Evolutionary conservation across 1,140 invertebrate genomes (phyloP), one percentile per base, ranked within the genome.

Genomic region (Saccostrea glomerata): DNA sequence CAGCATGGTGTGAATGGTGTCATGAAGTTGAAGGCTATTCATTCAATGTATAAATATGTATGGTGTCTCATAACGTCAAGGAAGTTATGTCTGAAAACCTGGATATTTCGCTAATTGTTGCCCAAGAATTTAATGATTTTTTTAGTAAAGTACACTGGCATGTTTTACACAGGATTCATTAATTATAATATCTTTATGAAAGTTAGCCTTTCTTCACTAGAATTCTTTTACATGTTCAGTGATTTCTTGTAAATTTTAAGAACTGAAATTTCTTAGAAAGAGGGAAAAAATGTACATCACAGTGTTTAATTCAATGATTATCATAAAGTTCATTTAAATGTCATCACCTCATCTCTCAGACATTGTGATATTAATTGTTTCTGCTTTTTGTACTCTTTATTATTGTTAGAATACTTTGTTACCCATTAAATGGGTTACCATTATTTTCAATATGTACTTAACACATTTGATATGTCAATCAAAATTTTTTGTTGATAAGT

Each of bases 381-480:
- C 70, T 77, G 30, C 70, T 77, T 77, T 77, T 77, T 77, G 12
- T 30, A 77, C 36, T 15, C 70, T 77, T 77, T 30, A 77, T 77
- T 17, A 5, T 77, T 77, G 23, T 77, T 77, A 36, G 30, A 63
- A 40, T 77, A 36, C 30, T 77, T 77, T 5, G 5, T 77, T 36
- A 77, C 70, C 70, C 70, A 77, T 77, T 77, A 30, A 77, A 77
- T 77, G 70, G 70, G 70, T 25, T 25, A 30, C 25, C 15, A 77
- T 77, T 77, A 77, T 77, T 36, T 30, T 77, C 30, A 77, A 25
- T 30, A 77, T 77, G 70, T 77, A 77, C 70, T 77, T 77, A 77
- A 77, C 70, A 77, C 70, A 77, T 77, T 77, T 12, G 47, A 7
- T 47, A 47, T 77, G 25, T 77, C 70, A 73, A 73, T 73, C 70